phyloP scores from a whole-genome alignment of 2,888 invertebrate species.

The Patella ulyssiponensis region DNA sequence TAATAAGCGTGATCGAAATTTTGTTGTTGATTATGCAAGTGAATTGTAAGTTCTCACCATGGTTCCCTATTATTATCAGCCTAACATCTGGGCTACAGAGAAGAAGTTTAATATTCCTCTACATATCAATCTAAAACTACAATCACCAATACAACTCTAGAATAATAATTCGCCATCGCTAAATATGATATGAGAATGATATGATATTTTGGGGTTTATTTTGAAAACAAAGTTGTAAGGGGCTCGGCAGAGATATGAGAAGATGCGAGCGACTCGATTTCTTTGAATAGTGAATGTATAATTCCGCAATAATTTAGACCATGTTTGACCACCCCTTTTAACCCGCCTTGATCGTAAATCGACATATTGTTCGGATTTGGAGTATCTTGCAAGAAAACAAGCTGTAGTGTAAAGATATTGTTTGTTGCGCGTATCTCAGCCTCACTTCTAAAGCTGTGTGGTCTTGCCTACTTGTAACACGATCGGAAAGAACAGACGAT shows the following conservation, averaged over 20 bases:
- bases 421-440: background rate
- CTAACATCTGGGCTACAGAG: too few relatives aligned
- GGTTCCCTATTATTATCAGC: too few relatives aligned
- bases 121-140: background rate
- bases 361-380: background rate
- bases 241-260: background rate
- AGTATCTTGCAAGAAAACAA: background rate
- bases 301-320: slow-evolving; percentile 2
- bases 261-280: background rate
- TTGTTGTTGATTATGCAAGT: too few relatives aligned
- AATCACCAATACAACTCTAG: background rate
- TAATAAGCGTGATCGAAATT: too few relatives aligned
- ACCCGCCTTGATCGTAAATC: background rate
- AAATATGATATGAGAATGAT: background rate
- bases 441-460: slow-evolving; percentile 1
- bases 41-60: too few relatives aligned
- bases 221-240: background rate
- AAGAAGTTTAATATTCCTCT: background rate
- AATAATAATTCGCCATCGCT: background rate
- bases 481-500: slow-evolving; percentile 9
- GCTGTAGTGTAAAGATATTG: background rate
- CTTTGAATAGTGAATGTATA: background rate
- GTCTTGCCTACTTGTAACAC: slow-evolving; percentile 7
- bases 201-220: slow-evolving; percentile 11
- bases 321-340: slow-evolving; percentile 11